A percentile compares a stretch with the other conserved stretches of the same genome.
These are phyloP conservation scores for Eurois occulta DNA, from an alignment of 2,888 invertebrate genomes.

Conservation along the genomic window DNA sequence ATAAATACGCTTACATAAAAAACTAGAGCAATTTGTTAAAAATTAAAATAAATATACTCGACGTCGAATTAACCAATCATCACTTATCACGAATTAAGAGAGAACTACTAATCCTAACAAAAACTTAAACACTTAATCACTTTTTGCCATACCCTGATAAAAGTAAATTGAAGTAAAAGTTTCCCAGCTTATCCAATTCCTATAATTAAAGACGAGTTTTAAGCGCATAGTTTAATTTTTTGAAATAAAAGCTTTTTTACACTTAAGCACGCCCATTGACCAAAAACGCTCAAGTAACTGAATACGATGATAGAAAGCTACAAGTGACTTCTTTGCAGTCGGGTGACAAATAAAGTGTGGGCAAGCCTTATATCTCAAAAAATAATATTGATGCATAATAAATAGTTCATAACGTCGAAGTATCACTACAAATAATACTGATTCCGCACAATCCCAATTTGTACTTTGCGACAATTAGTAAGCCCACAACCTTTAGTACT, in stretches of 20 bases:
- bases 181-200: conserved; percentile 27
- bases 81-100: not conserved
- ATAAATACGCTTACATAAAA: conserved; percentile 25
- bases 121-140: conserved; percentile 30
- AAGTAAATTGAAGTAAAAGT: conserved; percentile 29
- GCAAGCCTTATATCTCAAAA: not conserved
- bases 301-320: not conserved
- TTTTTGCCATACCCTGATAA: conserved; percentile 38
- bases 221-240: not conserved
- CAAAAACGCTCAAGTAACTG: not conserved
- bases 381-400: conserved; percentile 4
- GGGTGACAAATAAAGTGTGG: not conserved
- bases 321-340: not conserved
- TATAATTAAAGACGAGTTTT: not conserved
- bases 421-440: conserved; percentile 58
- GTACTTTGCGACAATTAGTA: conserved; percentile 58
- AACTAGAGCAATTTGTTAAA: conserved; percentile 6
- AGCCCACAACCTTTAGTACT: conserved; percentile 57
- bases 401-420: conserved; percentile 5
- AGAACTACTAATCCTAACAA: conserved; percentile 16
- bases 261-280: not conserved
- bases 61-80: not conserved
- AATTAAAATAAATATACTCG: conserved; percentile 28
- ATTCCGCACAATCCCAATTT: conserved; percentile 47
- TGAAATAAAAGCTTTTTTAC: conserved; percentile 7